phyloP scores from a whole-genome alignment of 2,113 vertebrate species.

The Pseudonaja textilis region DNA sequence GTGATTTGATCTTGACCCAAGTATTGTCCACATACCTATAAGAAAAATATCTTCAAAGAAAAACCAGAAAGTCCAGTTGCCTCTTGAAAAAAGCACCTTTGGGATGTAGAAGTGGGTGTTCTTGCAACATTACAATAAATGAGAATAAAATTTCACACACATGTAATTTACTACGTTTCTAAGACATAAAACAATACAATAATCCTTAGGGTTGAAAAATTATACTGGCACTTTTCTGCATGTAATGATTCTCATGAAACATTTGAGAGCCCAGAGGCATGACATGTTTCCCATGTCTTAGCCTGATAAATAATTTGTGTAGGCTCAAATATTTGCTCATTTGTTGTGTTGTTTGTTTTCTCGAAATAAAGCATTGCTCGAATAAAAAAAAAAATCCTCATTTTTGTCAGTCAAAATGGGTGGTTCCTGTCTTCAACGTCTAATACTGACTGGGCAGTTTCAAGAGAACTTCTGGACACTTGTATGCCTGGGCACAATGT shows the following conservation, averaged over 20 bases:
- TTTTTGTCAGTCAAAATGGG: background rate
- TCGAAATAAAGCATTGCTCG: background rate
- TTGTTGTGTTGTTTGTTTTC: background rate
- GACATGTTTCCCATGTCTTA: background rate
- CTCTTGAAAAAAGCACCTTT: too few relatives aligned
- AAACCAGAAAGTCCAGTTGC: too few relatives aligned
- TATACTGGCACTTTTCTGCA: background rate
- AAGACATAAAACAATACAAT: background rate
- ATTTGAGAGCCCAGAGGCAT: background rate
- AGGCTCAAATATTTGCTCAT: background rate
- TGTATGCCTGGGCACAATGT: background rate
- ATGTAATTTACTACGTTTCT: background rate
- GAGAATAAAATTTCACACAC: background rate
- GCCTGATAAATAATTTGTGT: background rate
- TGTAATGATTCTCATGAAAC: background rate
- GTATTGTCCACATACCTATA: too few relatives aligned
- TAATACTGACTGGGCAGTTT: background rate
- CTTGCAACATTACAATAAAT: background rate
- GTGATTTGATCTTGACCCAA: too few relatives aligned
- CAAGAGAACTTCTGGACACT: background rate
- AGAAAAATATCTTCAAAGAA: too few relatives aligned
- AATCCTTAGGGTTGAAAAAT: background rate
- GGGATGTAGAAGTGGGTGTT: background rate
- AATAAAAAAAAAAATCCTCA: background rate
- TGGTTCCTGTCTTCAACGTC: background rate